Base-by-base conservation (phyloP, 2,797 vertebrate genomes). In the Pangasius djambal region DNA sequence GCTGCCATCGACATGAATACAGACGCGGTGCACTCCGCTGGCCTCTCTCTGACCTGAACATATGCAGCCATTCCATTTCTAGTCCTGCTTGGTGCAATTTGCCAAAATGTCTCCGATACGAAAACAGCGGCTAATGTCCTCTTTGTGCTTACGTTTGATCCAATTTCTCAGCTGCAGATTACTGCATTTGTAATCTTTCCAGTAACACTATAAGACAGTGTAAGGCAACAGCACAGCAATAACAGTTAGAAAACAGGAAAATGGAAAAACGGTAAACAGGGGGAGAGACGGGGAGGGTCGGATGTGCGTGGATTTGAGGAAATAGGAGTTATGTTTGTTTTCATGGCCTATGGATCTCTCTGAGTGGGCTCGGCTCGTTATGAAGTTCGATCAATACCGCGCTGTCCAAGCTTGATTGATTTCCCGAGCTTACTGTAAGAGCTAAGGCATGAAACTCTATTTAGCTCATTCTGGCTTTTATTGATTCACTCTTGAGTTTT, bases 331-430 rank as follows among this genome's bases (percentile, higher is more conserved):
- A 79, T 70, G 50, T 67, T 83, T 90, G 55, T 90, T 81, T 90
- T 89, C 72, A 31, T 52, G 78, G 65, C 40, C 55, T 34, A 25
- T 70, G 55, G 82, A 55, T 67, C 18, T 34, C 79, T 40, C 69
- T 65, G 88, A 86, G 40, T 50, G 65, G 63, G 65, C 6, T 37
- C 22, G 52, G 65, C 75, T 90, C 28, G 70, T 91, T 90, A 89
- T 67, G 44, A 86, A 88, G 86, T 31, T 57, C 4, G 67, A 90
- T 92, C 89, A 37, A 92, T 91, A 88, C 55, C 1, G 2, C 61
- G 44, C 83, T 57, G 83, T 91, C 88, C 75, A 52, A 86, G 69
- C 86, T 55, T 91, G 90, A 91, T 91, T 90, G 88, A 88, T 91
- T 91, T 87, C 79, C 83, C 67, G 67, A 50, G 88, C 88, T 91